phyloP scores from a whole-genome alignment of 2,113 vertebrate genomes.

The Catharus bicknelli region DNA sequence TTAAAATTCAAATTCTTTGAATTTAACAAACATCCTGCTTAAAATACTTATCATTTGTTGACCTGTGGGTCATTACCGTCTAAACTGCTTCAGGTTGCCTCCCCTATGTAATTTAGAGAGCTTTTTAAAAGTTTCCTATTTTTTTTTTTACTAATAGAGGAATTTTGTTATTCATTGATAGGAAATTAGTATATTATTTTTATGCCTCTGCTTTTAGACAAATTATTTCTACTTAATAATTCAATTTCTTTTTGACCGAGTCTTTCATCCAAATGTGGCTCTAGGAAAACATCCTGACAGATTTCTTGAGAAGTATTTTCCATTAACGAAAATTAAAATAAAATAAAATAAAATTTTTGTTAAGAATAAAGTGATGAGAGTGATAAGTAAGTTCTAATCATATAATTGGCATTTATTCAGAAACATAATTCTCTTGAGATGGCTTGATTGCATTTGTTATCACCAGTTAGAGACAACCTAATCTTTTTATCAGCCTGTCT shows the following conservation, averaged over 20 bases:
- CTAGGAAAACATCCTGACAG: not conserved
- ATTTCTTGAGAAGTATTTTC: not conserved
- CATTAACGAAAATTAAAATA: not conserved
- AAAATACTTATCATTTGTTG: not conserved
- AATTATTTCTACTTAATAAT: not conserved
- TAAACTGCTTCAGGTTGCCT: not conserved
- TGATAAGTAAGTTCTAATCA: constrained; percentile 2
- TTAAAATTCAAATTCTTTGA: constrained; percentile 19
- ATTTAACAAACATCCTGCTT: constrained; percentile 19
- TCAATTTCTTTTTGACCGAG: not conserved
- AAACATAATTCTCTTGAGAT: not conserved
- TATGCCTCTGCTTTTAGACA: not conserved
- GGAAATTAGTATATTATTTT: not conserved
- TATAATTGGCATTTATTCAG: constrained; percentile 42
- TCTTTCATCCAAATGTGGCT: not conserved
- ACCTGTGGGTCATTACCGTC: not conserved
- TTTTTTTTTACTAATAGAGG: not conserved
- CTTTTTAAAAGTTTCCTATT: not conserved
- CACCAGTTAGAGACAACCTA: not conserved
- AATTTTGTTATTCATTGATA: not conserved
- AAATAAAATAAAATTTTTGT: not conserved
- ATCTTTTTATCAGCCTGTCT: constrained; percentile 12
- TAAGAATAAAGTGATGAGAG: not conserved
- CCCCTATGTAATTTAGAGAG: not conserved
- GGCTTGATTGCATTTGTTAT: constrained; percentile 19